A percentile compares a stretch with the other conserved stretches of the same genome.
phyloP scores from a whole-genome alignment of 2,113 vertebrate genomes.

The Abramis brama region DNA sequence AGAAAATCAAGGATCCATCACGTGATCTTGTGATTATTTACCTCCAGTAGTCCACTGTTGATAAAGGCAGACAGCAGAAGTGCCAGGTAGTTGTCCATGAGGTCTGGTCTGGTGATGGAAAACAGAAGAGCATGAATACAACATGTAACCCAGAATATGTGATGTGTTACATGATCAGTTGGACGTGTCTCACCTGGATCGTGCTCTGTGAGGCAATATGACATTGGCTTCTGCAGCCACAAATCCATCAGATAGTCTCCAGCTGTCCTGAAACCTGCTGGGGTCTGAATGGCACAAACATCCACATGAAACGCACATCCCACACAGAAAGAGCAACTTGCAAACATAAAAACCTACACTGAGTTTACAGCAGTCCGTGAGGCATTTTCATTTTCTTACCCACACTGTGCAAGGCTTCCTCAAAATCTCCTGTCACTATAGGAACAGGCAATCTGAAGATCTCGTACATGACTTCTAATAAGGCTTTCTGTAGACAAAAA shows the following conservation, averaged over 20 bases:
- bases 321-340: not conserved
- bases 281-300: slow-evolving; percentile 77
- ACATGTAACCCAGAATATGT: not conserved
- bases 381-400: slow-evolving; percentile 70
- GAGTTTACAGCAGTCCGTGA: not conserved
- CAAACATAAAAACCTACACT: not conserved
- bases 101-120: slow-evolving; percentile 81
- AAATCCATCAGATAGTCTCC: slow-evolving; percentile 96
- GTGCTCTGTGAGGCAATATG: slow-evolving; percentile 91
- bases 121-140: not conserved
- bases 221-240: slow-evolving; percentile 96
- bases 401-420: slow-evolving; percentile 91
- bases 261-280: slow-evolving; percentile 91
- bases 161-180: too few relatives aligned
- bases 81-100: slow-evolving; percentile 97
- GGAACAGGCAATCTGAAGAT: slow-evolving; percentile 95
- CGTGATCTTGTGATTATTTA: slow-evolving; percentile 52
- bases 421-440: slow-evolving; percentile 90
- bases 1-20: not conserved
- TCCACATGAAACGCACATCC: not conserved
- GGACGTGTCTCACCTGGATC: slow-evolving; percentile 81
- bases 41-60: slow-evolving; percentile 91
- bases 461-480: slow-evolving; percentile 94
- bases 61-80: slow-evolving; percentile 94
- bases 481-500: slow-evolving; percentile 79